A percentile compares a stretch with the other conserved stretches of the same genome.
Evolutionary conservation across 2,888 invertebrate genomes (phyloP).

Genomic region (Drosophila demipolita): DNA sequence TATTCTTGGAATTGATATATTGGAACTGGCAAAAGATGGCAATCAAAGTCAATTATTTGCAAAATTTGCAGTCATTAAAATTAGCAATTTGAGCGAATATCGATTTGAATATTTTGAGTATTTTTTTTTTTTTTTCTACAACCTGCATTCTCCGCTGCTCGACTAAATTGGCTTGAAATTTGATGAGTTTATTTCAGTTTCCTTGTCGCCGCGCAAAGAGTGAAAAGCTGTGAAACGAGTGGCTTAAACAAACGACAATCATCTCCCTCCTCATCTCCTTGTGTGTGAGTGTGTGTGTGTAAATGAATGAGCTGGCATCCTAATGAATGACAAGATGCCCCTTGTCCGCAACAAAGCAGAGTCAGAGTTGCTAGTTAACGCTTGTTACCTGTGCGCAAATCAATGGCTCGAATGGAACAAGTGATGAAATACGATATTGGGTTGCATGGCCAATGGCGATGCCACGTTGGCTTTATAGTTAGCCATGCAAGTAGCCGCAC

Average conservation of each 20-base stretch:
- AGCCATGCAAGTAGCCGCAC: slow-evolving; percentile 30
- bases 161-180: slow-evolving; percentile 66
- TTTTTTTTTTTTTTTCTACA: neutral
- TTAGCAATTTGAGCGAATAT: neutral
- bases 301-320: slow-evolving; percentile 67
- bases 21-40: neutral
- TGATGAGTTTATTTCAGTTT: slow-evolving; percentile 63
- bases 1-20: neutral
- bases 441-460: slow-evolving; percentile 41
- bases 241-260: neutral
- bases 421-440: slow-evolving; percentile 67
- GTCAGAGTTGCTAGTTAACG: slow-evolving; percentile 38
- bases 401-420: slow-evolving; percentile 46
- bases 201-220: slow-evolving; percentile 33
- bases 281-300: neutral
- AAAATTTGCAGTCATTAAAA: neutral
- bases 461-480: slow-evolving; percentile 17
- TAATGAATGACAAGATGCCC: slow-evolving; percentile 68
- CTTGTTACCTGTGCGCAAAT: slow-evolving; percentile 48
- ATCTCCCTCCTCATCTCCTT: neutral
- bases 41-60: neutral
- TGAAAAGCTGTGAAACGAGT: slow-evolving; percentile 50
- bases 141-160: neutral
- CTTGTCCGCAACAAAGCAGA: slow-evolving; percentile 18
- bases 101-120: neutral